phyloP scores from a whole-genome alignment of 2,113 vertebrate species.

The Capra hircus region DNA sequence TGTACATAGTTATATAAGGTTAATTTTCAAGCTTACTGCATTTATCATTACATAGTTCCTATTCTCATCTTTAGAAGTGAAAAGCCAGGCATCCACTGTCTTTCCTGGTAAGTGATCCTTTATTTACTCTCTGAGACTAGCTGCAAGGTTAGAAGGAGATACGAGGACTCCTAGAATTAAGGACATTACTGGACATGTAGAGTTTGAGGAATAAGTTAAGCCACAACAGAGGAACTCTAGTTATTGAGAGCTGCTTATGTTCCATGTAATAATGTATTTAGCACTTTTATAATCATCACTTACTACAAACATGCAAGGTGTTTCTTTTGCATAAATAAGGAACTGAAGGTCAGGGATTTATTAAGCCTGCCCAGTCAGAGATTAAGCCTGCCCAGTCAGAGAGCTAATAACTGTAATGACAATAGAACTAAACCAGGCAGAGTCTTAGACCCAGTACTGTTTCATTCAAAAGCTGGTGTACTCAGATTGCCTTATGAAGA shows the following conservation, averaged over 20 bases:
- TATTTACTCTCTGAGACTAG: background rate
- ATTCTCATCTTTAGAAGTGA: slow-evolving; percentile 23
- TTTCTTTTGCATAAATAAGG: background rate
- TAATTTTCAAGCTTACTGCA: slow-evolving; percentile 4
- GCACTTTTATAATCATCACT: background rate
- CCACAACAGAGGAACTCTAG: background rate
- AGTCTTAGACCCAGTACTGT: background rate
- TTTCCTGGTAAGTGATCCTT: slow-evolving; percentile 7
- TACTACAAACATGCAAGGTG: background rate
- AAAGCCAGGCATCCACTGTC: background rate
- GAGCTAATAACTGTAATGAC: background rate
- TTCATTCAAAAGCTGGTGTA: background rate
- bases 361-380: background rate
- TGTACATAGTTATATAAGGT: background rate
- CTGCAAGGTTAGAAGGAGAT: background rate
- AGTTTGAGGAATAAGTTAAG: background rate
- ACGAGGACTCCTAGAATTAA: background rate
- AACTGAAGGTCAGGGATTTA: background rate
- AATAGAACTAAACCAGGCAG: background rate
- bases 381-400: background rate
- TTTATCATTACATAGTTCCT: slow-evolving; percentile 10
- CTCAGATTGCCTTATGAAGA: background rate
- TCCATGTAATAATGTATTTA: background rate
- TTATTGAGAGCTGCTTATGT: background rate
- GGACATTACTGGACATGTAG: background rate